phyloP scores from a whole-genome alignment of 2,113 vertebrate genomes.

The Cebidichthys violaceus region DNA sequence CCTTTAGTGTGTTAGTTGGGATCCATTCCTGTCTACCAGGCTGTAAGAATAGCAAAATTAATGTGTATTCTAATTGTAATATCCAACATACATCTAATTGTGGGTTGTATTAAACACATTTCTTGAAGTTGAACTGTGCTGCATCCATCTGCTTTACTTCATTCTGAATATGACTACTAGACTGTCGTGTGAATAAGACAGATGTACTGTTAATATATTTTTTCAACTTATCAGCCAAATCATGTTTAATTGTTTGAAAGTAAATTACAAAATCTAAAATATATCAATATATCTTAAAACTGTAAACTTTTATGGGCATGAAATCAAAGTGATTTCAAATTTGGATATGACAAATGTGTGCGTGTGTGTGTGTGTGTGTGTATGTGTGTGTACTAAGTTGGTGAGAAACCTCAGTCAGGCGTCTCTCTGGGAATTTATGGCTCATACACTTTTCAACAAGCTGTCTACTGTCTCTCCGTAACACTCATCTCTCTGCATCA shows the following conservation, averaged over 20 bases:
- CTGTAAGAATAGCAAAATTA: background rate
- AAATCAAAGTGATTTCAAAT: background rate
- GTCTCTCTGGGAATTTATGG: constrained; percentile 44
- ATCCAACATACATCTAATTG: no score
- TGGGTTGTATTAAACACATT: no score
- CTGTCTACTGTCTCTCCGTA: constrained; percentile 34
- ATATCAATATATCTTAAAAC: background rate
- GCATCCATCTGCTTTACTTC: no score
- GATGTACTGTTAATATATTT: background rate
- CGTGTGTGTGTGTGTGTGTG: constrained; percentile 3
- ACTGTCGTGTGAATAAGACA: background rate
- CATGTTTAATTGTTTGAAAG: background rate
- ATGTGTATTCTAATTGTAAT: background rate
- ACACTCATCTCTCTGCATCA: constrained; percentile 38
- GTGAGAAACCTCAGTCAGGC: constrained; percentile 31
- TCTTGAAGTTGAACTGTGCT: no score
- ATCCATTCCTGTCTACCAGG: background rate
- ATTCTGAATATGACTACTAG: no score
- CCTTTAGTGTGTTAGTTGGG: no score
- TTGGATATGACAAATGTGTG: background rate
- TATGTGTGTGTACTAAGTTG: constrained; percentile 10
- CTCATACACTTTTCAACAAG: constrained; percentile 63
- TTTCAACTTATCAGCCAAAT: background rate
- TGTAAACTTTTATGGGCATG: background rate
- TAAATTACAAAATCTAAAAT: background rate